Evolutionary conservation across 2,888 invertebrate genomes (phyloP), one percentile per base, ranked within the genome.

Genomic region (Urechis unicinctus): DNA sequence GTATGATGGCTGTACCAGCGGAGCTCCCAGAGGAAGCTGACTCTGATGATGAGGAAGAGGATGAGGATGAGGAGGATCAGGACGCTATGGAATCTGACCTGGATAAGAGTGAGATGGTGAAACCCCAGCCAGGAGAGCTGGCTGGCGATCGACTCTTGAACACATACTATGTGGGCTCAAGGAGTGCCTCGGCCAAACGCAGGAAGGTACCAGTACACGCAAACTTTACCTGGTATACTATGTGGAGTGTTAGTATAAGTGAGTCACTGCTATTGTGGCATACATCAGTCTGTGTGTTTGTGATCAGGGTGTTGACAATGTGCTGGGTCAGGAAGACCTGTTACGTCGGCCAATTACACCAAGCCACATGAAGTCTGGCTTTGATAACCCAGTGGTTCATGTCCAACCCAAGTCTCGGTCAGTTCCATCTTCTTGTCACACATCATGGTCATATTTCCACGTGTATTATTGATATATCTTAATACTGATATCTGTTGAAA

Each of bases 51-150:
- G 78, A 78, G 59, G 78, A 78, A 13, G 78, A 78, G 29, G 76
- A 77, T 29, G 69, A 75, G 52, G 76, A 78, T 61, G 78, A 78
- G 52, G 52, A 79, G 59, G 79, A 79, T 57, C 74, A 78, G 44
- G 80, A 80, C 62, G 74, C 77, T n/a, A 68, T 81, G 68, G 81
- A 81, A 60, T 74, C 78, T n/a, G 81, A 81, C 63, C 68, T 81
- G n/a, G 81, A 81, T 66, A 75, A 76, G 53, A 77, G 77, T 49
- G 81, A 81, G 61, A 67, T 74, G 13, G 66, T 80, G 2, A 64
- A 67, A 60, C 64, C 72, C 1, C 67, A 70, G 55, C 65, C 67
- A 2, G 71, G 69, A 48, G 76, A 78, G 59, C 61, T 72, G 21
- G 56, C 63, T 4, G 79, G 79, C 9, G 79, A 79, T 57, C 65